Conservation (phyloP, 1,140 invertebrate species). For the Helicoverpa armigera region DNA sequence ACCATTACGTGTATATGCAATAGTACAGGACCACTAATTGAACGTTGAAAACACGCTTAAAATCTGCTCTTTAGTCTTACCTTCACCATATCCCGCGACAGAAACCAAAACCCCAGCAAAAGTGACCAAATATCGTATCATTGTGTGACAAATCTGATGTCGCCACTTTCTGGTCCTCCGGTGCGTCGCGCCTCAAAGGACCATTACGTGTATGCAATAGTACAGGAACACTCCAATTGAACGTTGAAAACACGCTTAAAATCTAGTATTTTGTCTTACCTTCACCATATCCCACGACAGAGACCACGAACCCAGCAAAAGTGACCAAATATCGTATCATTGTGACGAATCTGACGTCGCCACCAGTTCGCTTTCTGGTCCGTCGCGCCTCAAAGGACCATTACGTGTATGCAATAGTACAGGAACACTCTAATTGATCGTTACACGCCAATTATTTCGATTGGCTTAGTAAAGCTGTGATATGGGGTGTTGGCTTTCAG, state of each 20-base stretch:
- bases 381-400: neutral
- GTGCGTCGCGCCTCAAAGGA: neutral
- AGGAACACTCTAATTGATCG: constrained; percentile 39
- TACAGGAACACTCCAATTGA: constrained; percentile 38
- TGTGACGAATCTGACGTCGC: neutral
- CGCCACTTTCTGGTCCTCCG: neutral
- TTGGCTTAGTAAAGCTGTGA: constrained; percentile 15
- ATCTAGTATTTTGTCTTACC: too few species aligned
- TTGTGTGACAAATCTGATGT: neutral
- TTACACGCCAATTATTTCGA: constrained; percentile 43
- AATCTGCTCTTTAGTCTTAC: neutral
- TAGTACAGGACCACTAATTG: constrained; percentile 33
- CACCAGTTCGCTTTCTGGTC: neutral
- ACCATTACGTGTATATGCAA: neutral
- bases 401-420: neutral
- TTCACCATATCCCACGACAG: neutral
- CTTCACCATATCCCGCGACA: constrained; percentile 3
- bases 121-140: neutral
- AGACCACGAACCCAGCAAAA: neutral
- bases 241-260: constrained; percentile 25
- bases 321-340: neutral
- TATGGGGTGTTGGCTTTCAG: constrained; percentile 13
- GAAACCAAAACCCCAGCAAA: neutral
- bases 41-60: constrained; percentile 5
- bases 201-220: neutral